Conservation (phyloP, 2,888 invertebrate genomes). For the Chloromyia formosa region DNA sequence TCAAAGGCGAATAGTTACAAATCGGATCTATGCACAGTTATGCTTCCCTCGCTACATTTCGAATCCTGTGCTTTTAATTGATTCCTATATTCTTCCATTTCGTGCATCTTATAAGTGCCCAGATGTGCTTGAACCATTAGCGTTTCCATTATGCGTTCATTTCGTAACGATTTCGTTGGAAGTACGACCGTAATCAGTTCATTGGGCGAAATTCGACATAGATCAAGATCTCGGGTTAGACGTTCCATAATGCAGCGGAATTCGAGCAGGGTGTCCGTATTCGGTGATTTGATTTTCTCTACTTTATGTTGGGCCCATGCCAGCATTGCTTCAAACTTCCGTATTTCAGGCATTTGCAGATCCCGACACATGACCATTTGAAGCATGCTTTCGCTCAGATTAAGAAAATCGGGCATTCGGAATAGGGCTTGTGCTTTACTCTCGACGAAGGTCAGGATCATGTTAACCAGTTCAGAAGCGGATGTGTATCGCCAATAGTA, state of each 20-base stretch:
- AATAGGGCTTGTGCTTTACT: conserved; percentile 86
- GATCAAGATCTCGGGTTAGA: conserved; percentile 85
- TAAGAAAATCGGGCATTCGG: conserved; percentile 83
- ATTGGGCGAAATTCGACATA: conserved; percentile 90
- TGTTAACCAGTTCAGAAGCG: conserved; percentile 91
- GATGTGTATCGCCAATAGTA: conserved; percentile 96
- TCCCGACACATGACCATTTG: conserved; percentile 94
- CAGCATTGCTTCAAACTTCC: conserved; percentile 93
- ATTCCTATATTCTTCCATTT: conserved; percentile 87
- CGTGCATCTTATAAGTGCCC: conserved; percentile 91
- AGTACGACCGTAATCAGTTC: conserved; percentile 92
- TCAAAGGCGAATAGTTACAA: conserved; percentile 20
- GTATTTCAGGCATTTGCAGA: conserved; percentile 86
- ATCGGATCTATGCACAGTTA: conserved; percentile 33
- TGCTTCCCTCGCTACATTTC: conserved; percentile 79
- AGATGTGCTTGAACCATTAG: conserved; percentile 93
- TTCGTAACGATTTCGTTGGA: conserved; percentile 91
- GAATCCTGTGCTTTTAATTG: conserved; percentile 89
- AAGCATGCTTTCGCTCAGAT: conserved; percentile 92
- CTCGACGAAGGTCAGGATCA: conserved; percentile 91
- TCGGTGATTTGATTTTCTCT: conserved; percentile 72
- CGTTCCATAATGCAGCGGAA: conserved; percentile 94
- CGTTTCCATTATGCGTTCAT: conserved; percentile 90
- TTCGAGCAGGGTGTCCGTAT: conserved; percentile 86
- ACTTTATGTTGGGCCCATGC: conserved; percentile 89